Percentiles rank a stretch among this genome's conserved stretches.
Conservation (phyloP, 2,113 vertebrate species). For the Pandion haliaetus region DNA sequence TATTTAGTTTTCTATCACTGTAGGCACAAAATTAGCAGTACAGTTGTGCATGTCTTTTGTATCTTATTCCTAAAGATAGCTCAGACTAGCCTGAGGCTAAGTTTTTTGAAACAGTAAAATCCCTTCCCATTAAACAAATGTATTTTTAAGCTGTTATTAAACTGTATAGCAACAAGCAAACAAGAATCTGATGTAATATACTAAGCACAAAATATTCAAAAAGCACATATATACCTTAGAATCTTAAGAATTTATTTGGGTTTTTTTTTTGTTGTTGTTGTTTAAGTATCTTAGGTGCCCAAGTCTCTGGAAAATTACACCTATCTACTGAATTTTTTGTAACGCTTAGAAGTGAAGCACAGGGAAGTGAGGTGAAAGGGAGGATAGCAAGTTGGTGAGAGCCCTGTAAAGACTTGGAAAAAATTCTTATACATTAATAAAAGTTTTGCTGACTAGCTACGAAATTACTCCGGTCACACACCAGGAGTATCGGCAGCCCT, state of each 20-base stretch:
- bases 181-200: neutral
- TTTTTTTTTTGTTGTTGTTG: neutral
- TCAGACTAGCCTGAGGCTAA: neutral
- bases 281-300: neutral
- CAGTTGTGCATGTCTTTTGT: neutral
- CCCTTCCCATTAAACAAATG: neutral
- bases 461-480: neutral
- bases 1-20: neutral
- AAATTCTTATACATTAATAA: neutral
- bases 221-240: neutral
- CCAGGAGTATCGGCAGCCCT: neutral
- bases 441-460: neutral
- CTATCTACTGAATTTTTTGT: neutral
- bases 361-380: neutral
- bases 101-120: neutral
- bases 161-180: neutral
- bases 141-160: neutral
- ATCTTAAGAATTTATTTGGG: neutral
- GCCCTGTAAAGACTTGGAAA: neutral
- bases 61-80: neutral
- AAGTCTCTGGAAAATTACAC: neutral
- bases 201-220: neutral
- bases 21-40: neutral
- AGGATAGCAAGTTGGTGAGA: neutral
- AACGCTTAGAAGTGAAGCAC: neutral